Percentiles rank a stretch among this genome's conserved stretches.
Conservation (phyloP, 2,888 invertebrate genomes). For the Lasioglossum vierecki region DNA sequence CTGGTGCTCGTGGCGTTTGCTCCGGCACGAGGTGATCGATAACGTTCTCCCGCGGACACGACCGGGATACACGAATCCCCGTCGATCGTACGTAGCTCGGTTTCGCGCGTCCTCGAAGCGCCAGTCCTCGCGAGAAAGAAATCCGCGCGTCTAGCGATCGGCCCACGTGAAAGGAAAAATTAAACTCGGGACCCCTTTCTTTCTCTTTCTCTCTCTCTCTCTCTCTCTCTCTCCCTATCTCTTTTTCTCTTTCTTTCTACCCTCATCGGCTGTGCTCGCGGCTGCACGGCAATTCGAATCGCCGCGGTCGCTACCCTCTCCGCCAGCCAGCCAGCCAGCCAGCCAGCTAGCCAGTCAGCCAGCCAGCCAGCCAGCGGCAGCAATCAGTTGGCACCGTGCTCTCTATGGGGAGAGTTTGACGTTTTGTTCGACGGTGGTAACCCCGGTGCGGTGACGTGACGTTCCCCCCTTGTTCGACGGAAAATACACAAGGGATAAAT, state of each 20-base stretch:
- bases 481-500: conserved; percentile 6
- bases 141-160: conserved; percentile 24
- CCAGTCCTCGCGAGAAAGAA: not conserved
- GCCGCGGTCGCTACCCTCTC: conserved; percentile 44
- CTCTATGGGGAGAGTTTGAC: conserved; percentile 46
- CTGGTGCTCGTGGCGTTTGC: conserved; percentile 51
- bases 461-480: not conserved
- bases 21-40: conserved; percentile 52
- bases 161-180: conserved; percentile 56
- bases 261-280: conserved; percentile 14
- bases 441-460: conserved; percentile 18
- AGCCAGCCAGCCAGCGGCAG: conserved; percentile 21
- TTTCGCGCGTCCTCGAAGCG: not conserved
- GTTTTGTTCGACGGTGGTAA: conserved; percentile 32
- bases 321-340: not conserved
- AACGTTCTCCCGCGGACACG: conserved; percentile 18
- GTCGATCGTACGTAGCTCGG: conserved; percentile 37
- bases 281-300: conserved; percentile 50
- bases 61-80: not conserved
- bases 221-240: not conserved
- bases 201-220: not conserved
- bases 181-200: conserved; percentile 13
- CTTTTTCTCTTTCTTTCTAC: not conserved
- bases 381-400: conserved; percentile 51
- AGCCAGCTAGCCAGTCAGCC: not conserved